Evolutionary conservation across 2,797 vertebrate species (phyloP).

Genomic region (Pelodytes ibericus): DNA sequence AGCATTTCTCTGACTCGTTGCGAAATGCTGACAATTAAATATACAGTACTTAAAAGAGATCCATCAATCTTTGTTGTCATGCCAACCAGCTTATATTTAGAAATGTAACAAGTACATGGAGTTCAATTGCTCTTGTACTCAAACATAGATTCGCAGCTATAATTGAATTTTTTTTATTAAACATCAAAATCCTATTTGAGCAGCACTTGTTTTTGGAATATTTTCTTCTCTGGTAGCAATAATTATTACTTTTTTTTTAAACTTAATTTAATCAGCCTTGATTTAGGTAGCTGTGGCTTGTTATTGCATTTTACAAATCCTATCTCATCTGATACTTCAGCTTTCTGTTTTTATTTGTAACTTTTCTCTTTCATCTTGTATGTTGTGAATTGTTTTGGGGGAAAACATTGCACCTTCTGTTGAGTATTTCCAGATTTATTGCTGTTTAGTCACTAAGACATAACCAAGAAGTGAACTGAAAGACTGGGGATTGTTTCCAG

Average conservation of each 20-base stretch:
- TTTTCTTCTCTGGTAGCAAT: conserved; percentile 11
- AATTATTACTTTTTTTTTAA: neutral
- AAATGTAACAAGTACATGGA: conserved; percentile 82
- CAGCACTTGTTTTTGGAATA: conserved; percentile 39
- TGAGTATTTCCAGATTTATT: too few species aligned
- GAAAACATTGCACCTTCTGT: too few species aligned
- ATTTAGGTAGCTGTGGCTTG: neutral
- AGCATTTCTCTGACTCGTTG: conserved; percentile 73
- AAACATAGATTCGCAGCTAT: conserved; percentile 77
- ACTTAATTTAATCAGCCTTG: neutral
- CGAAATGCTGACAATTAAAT: conserved; percentile 82
- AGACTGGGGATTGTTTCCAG: too few species aligned
- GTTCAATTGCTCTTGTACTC: conserved; percentile 80
- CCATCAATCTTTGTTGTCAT: conserved; percentile 83
- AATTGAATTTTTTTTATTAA: conserved; percentile 77
- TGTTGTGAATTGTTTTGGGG: too few species aligned
- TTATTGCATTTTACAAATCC: too few species aligned
- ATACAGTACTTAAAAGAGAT: conserved; percentile 77
- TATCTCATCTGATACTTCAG: too few species aligned
- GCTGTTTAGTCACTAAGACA: too few species aligned
- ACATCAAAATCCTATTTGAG: conserved; percentile 68
- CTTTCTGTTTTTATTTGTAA: too few species aligned
- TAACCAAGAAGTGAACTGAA: too few species aligned
- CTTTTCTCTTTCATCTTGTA: too few species aligned
- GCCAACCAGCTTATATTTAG: conserved; percentile 82